Evolutionary conservation across 2,888 invertebrate species (phyloP).

Genomic region (Polylopha cassiicola): DNA sequence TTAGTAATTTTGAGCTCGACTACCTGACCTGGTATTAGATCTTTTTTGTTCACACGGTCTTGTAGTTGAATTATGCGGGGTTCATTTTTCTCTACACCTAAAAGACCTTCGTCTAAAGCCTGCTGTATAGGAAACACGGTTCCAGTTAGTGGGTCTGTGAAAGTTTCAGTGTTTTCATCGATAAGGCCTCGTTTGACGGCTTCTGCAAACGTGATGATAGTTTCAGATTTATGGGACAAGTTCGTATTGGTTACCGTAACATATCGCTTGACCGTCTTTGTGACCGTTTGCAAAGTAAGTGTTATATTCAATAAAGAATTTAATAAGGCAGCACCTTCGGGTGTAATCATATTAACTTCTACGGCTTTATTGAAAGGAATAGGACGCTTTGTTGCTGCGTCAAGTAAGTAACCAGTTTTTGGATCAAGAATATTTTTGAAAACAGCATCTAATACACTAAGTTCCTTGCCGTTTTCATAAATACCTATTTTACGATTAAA

Average conservation of each 20-base stretch:
- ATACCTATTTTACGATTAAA: constrained; percentile 89
- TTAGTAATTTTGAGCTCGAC: constrained; percentile 74
- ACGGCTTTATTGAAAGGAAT: constrained; percentile 92
- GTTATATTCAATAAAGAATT: constrained; percentile 92
- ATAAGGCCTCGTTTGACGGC: constrained; percentile 87
- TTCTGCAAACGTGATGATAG: constrained; percentile 85
- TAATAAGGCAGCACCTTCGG: constrained; percentile 90
- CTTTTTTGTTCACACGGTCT: constrained; percentile 56
- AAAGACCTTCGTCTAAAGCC: constrained; percentile 84
- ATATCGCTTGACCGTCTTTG: constrained; percentile 88
- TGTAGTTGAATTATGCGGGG: constrained; percentile 59
- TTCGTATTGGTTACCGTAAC: constrained; percentile 86
- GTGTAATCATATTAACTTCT: constrained; percentile 88
- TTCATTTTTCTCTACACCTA: constrained; percentile 79
- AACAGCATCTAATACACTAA: constrained; percentile 92
- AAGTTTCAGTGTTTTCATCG: constrained; percentile 86
- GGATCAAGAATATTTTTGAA: constrained; percentile 92
- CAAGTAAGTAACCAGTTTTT: constrained; percentile 89
- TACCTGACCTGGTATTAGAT: constrained; percentile 65
- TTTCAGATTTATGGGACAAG: constrained; percentile 73
- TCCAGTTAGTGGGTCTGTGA: constrained; percentile 85
- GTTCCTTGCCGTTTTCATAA: constrained; percentile 84
- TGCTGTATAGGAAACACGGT: constrained; percentile 85
- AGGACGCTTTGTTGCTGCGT: constrained; percentile 82
- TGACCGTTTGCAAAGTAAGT: constrained; percentile 91